Conservation (phyloP, 2,888 invertebrate genomes). For the Megastigmus dorsalis region DNA sequence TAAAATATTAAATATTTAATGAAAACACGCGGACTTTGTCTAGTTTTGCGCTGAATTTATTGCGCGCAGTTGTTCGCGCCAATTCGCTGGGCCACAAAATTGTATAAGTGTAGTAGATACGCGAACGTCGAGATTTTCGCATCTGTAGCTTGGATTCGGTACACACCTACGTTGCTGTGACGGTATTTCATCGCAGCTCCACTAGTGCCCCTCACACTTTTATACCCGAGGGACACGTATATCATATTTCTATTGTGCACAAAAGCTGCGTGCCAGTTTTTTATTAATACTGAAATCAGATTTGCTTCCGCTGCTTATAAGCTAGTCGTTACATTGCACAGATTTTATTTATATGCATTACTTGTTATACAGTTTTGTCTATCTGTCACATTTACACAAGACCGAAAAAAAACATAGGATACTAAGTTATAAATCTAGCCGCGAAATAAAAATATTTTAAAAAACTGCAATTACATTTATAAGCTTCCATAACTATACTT, state of each 20-base stretch:
- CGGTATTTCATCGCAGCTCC: neutral
- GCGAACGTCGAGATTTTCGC: neutral
- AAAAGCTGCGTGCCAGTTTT: neutral
- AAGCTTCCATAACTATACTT: no score
- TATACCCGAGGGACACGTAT: neutral
- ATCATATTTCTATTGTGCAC: conserved; percentile 19
- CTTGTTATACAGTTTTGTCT: no score
- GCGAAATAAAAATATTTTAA: no score
- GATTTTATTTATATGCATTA: no score
- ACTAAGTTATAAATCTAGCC: no score
- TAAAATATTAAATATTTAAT: no score
- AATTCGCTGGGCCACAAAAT: conserved; percentile 15
- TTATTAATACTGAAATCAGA: conserved; percentile 23
- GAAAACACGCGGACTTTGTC: neutral
- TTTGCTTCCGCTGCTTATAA: neutral
- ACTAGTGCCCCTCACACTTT: neutral
- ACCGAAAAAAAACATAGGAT: no score
- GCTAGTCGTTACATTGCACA: no score
- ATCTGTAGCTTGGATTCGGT: conserved; percentile 3
- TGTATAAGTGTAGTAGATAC: neutral
- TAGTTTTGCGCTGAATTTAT: neutral
- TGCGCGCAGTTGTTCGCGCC: neutral
- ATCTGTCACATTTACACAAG: no score
- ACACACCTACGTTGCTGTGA: neutral
- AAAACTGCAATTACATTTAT: no score